These are phyloP conservation scores for Paedocypris sp. DNA, from an alignment of 2,113 vertebrate species.

Conservation along the genomic window DNA sequence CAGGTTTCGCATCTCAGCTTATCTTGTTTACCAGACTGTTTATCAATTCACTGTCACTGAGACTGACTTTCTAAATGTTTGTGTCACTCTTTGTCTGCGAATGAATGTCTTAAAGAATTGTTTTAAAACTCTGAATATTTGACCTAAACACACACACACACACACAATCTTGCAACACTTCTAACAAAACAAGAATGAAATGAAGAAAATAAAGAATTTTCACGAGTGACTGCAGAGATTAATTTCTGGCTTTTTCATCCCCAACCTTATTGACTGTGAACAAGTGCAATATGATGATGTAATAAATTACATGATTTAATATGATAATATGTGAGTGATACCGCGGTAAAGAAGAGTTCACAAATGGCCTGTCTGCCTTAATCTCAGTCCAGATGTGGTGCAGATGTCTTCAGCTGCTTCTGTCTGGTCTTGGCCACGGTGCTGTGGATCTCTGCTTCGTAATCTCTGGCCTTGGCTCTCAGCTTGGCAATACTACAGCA, in stretches of 20 bases:
- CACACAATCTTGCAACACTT: neutral
- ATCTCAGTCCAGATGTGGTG: constrained; percentile 36
- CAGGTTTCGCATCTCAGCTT: constrained; percentile 32
- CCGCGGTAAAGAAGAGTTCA: neutral
- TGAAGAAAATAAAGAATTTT: neutral
- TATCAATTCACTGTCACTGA: neutral
- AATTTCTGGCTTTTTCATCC: neutral
- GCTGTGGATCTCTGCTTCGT: constrained; percentile 62
- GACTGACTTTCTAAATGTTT: neutral
- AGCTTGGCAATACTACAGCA: constrained; percentile 66
- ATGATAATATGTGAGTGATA: neutral
- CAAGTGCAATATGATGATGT: constrained; percentile 12
- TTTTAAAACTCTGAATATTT: neutral
- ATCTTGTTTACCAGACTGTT: neutral
- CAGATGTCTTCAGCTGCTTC: constrained; percentile 35
- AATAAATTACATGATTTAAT: neutral
- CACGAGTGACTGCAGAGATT: neutral
- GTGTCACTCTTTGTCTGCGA: neutral
- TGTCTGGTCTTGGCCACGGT: constrained; percentile 43
- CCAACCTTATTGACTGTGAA: neutral
- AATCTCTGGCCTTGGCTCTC: constrained; percentile 66
- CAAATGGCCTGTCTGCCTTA: constrained; percentile 25
- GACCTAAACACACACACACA: neutral
- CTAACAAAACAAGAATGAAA: neutral
- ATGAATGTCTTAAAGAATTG: neutral